Base-by-base conservation (phyloP, 2,113 vertebrate species). In the Lathamus discolor region DNA sequence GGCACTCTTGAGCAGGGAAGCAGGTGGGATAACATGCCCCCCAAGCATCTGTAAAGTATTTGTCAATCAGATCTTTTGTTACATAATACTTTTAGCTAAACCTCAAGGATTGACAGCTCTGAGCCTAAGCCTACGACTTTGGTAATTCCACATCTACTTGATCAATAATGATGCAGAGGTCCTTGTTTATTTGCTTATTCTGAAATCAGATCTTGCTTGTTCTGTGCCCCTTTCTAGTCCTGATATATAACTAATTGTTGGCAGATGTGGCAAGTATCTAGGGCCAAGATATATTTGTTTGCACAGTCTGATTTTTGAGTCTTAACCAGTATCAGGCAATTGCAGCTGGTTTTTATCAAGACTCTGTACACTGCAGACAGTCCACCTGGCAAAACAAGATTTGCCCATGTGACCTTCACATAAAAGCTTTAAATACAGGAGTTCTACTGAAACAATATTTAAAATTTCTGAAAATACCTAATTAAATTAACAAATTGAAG, bases 341-440 rank as follows among this genome's bases (percentile, higher is more conserved):
- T 93, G 96, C 99, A 99, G 99, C 98, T 99, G 99, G 83, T 98
- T 98, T 98, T 97, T 98, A 99, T 99, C 98, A 99, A 97, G 98
- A 96, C 96, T 97, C 96, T 98, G 94, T 97, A 95, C 88, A 93
- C 80, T 62, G 75, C 92, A 96, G 96, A 95, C 92, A 90, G 93
- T 96, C 98, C 99, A 99, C 99, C 99, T 99, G 99, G 98, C 98
- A 99, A 99, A 99, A 99, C 98, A 99, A 98, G 97, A 98, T 97
- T 97, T 97, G 87, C 91, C 83, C 94, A 93, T 83, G 87, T 97
- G 98, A 99, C 98, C 97, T 97, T 90, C 96, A 61, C 90, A 90
- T 95, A 97, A 98, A 98, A 98, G 97, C 92, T 96, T 98, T 97
- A 97, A 98, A 97, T 61, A 91, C 18, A 95, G 97, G 92, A 97